Conservation (phyloP, 2,113 vertebrate species). For the Romanogobio albipinnatus region DNA sequence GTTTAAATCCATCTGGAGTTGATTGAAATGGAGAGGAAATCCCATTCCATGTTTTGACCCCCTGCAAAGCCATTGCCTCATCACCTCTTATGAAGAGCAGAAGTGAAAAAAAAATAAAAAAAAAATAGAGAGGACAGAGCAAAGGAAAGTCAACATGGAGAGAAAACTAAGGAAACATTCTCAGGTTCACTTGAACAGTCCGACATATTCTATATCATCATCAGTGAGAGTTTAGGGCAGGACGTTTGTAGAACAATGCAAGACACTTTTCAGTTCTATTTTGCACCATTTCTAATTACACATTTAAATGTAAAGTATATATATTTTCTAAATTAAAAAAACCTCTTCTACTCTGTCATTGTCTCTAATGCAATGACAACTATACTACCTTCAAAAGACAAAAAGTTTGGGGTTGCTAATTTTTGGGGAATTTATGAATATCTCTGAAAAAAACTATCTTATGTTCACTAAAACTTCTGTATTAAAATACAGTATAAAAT, state of each 20-base stretch:
- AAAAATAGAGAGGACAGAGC: not conserved
- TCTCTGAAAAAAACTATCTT: not conserved
- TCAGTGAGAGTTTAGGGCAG: not conserved
- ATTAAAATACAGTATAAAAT: not conserved
- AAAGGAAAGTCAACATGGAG: not conserved
- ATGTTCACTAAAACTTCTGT: not conserved
- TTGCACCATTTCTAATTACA: not conserved
- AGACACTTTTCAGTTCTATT: not conserved
- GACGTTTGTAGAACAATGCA: not conserved
- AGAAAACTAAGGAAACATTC: not conserved
- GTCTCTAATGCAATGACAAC: not conserved
- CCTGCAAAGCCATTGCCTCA: conserved; percentile 21
- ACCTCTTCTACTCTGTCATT: not conserved
- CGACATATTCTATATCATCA: not conserved
- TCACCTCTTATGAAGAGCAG: conserved; percentile 9
- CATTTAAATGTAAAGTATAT: not conserved
- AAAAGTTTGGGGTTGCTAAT: not conserved
- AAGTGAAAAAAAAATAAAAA: not conserved
- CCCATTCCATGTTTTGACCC: not conserved
- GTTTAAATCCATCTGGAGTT: conserved; percentile 16
- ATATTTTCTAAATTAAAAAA: not conserved
- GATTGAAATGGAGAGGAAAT: conserved; percentile 17
- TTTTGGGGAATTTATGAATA: too few species aligned
- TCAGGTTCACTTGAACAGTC: not conserved
- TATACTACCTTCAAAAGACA: not conserved